phyloP scores from a whole-genome alignment of 35 echinoderm and acorn worm species.

The Ptychodera flava region DNA sequence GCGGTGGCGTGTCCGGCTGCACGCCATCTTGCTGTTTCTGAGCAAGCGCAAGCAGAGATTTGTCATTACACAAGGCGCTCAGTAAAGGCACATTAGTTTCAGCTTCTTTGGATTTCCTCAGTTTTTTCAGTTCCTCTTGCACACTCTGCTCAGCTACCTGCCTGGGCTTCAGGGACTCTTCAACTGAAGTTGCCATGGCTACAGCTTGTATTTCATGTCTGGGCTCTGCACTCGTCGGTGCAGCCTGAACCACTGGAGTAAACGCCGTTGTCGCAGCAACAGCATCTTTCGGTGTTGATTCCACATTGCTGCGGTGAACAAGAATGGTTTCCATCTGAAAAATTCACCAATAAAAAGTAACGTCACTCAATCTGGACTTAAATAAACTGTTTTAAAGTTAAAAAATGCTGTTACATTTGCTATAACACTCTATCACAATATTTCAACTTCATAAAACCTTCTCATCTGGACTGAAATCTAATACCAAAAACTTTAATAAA shows the following conservation, averaged over 20 bases:
- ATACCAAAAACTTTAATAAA: too few relatives aligned
- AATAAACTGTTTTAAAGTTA: too few relatives aligned
- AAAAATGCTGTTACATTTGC: too few relatives aligned
- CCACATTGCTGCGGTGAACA: not conserved
- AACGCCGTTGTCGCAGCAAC: not conserved
- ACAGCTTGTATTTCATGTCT: not conserved
- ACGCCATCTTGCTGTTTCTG: conserved; percentile 37
- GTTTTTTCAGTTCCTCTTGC: not conserved
- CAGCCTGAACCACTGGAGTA: not conserved
- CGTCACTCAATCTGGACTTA: too few relatives aligned
- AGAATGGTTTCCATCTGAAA: not conserved
- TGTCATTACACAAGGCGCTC: conserved; percentile 88
- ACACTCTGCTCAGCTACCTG: not conserved
- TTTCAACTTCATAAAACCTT: too few relatives aligned
- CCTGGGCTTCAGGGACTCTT: not conserved
- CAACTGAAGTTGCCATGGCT: not conserved
- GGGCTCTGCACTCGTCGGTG: not conserved
- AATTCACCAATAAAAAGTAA: too few relatives aligned
- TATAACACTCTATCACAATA: too few relatives aligned
- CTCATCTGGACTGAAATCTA: too few relatives aligned
- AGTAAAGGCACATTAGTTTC: conserved; percentile 75
- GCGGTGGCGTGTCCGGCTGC: not conserved
- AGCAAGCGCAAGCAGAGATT: conserved; percentile 67
- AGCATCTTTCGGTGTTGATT: not conserved
- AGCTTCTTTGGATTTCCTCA: not conserved